A percentile compares a stretch with the other conserved stretches of the same genome.
phyloP scores from a whole-genome alignment of 2,113 vertebrate genomes.

The Tauraco erythrolophus region DNA sequence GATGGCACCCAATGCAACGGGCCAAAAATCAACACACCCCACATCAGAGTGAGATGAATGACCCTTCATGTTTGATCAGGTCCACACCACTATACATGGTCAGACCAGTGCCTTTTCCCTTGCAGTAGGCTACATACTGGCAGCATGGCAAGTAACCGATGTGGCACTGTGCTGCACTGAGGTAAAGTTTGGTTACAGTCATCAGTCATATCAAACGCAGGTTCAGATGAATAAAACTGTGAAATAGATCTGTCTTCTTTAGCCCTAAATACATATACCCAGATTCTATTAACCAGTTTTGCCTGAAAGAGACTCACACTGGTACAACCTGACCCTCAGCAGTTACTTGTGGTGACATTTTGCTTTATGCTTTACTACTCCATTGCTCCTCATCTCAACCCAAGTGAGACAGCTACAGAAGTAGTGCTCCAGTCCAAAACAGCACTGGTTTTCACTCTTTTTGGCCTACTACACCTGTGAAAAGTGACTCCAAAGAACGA shows the following conservation, averaged over 20 bases:
- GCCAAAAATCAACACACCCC: slow-evolving; percentile 10
- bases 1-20: background rate
- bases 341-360: background rate
- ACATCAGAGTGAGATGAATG: background rate
- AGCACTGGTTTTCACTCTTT: background rate
- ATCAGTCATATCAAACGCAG: background rate
- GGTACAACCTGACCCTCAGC: background rate
- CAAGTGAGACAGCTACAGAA: background rate
- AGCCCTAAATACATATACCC: background rate
- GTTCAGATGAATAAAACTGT: background rate
- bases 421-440: background rate
- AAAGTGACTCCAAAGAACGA: background rate
- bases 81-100: background rate
- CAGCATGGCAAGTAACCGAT: background rate
- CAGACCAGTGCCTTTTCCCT: background rate
- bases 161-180: background rate
- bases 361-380: background rate
- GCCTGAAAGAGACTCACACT: background rate
- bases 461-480: background rate
- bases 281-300: background rate
- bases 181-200: background rate
- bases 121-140: background rate
- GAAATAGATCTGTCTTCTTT: background rate
- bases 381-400: background rate
- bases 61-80: background rate